Conservation (phyloP, 2,113 vertebrate species). For the Urocitellus parryii region DNA sequence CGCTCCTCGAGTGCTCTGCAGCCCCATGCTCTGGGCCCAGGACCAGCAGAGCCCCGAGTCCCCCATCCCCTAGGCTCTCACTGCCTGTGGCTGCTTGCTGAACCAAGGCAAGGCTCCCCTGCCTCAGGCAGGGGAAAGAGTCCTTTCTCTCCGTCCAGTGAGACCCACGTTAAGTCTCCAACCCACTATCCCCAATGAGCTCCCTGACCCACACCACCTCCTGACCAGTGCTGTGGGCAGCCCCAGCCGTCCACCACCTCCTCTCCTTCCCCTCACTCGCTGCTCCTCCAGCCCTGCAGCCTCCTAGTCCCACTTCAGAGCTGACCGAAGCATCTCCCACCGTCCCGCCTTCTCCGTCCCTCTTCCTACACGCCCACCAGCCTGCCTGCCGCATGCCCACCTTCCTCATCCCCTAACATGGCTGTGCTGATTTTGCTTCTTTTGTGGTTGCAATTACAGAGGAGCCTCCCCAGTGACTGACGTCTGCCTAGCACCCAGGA, state of each 20-base stretch:
- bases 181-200: background rate
- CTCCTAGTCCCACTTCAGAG: background rate
- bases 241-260: no score
- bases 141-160: background rate
- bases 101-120: background rate
- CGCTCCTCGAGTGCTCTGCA: background rate
- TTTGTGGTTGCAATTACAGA: background rate
- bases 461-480: background rate
- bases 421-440: background rate
- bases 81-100: background rate
- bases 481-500: background rate
- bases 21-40: background rate
- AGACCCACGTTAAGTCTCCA: background rate
- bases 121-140: no score
- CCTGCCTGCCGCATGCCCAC: background rate
- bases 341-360: background rate
- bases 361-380: background rate
- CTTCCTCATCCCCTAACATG: background rate
- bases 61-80: background rate
- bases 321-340: background rate
- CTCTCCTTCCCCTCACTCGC: background rate
- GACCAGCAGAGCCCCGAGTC: background rate
- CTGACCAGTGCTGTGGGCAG: background rate
- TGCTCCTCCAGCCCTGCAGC: background rate
- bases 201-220: background rate